Base-by-base conservation (phyloP, 2,888 invertebrate genomes). In the Scaptomyza tumidula region DNA sequence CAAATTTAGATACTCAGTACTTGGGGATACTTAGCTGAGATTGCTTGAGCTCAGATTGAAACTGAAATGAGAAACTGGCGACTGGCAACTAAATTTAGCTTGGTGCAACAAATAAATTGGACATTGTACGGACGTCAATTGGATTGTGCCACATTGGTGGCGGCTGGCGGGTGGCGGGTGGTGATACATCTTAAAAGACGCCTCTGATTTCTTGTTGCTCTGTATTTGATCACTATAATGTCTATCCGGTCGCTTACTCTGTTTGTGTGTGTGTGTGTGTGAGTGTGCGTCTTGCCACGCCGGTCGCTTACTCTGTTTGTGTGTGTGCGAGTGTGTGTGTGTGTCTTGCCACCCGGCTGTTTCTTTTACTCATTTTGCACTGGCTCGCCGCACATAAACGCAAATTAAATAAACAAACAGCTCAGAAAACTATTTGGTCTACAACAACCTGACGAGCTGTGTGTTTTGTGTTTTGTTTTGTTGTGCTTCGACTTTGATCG, bases 331-430 rank as follows among this genome's bases (percentile, higher is more conserved):
- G 39, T 16, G 31, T 31, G 16, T 33, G 4, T 6, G n/a, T 29
- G 24, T 3, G 33, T 1, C 33, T 14, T 9, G 31, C 33, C 49
- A 11, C 13, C 9, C 14, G 16, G 13, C 19, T 6, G 50, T 19
- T 31, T 49, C 45, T 35, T 31, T 14, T 44, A 7, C 37, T 29
- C 27, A 45, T 45, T 39, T 16, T 16, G 10, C 27, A n/a, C 24
- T 37, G 44, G 13, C 63, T 0, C 43, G 16, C 19, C 50, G 39
- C 53, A 60, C 64, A 82, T 59, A 61, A 86, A 82, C 67, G 68
- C 64, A 79, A 88, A 82, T 82, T 73, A 82, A 82, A 88, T 82
- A 82, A 88, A 82, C 88, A 82, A 82, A 88, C 86, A 88, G 66
- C 68, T 71, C 56, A 70, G 83, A 66, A 82, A 88, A 69, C 83